Percentiles rank a stretch among this genome's conserved stretches.
Evolutionary conservation across 2,113 vertebrate genomes (phyloP).

Genomic region (Sus scrofa): T2T-Sscrofa CM000816.6:71932501-71933000

Average conservation of each 20-base stretch:
- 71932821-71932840: not conserved
- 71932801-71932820: not conserved
- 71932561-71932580: not conserved
- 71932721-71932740: not conserved
- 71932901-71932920: not conserved
- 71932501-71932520: not conserved
- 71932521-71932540: not conserved
- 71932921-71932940: not conserved
- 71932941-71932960: not conserved
- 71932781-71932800: not conserved
- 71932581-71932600: not conserved
- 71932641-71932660: not conserved
- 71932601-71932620: not conserved
- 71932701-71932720: constrained; percentile 33
- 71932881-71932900: not conserved
- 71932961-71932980: not conserved
- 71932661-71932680: constrained; percentile 35
- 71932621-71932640: constrained; percentile 4
- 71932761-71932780: not conserved
- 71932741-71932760: not conserved
- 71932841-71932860: not conserved
- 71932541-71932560: not conserved
- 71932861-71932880: not conserved
- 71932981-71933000: constrained; percentile 65
- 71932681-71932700: constrained; percentile 35